Base-by-base conservation (phyloP, 2,888 invertebrate species). In the Scaeva pyrastri region DNA sequence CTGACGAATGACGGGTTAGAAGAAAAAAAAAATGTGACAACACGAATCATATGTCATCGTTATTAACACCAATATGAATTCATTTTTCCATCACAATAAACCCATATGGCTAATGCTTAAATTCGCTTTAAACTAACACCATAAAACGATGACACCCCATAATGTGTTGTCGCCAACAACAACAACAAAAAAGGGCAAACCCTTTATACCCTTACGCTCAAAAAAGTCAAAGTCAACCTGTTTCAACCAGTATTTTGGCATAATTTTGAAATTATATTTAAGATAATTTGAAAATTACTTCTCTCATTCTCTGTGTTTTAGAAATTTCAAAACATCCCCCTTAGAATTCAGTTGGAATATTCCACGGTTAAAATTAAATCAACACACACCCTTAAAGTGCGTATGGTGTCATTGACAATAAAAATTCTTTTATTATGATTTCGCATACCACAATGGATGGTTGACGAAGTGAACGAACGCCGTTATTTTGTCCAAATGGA, bases 21-120 rank as follows among this genome's bases (percentile, higher is more conserved):
- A 74, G 4, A 50, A n/a, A 8, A 50, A 50, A 68, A 75, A n/a
- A n/a, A n/a, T n/a, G 81, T 90, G 89, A 91, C 91, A 91, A 91
- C 90, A 91, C 88, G 91, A 91, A 92, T 91, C 91, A 91, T 91
- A 91, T 91, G 91, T 92, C 91, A 92, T 91, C 91, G 91, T 91
- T 91, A 91, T 91, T 91, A 91, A 91, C 91, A 91, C 90, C 90
- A 88, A 91, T 91, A 91, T 91, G 92, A 91, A 89, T 91, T 90
- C 90, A 90, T 90, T 90, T 84, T 90, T 90, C 89, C 90, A 88
- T 89, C 88, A 90, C 90, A 91, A 89, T 89, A 90, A 85, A 88
- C 88, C 89, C 91, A 91, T 91, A 91, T 91, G 91, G 88, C 89
- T 86, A 86, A 86, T 86, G 72, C 75, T 74, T 79, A 72, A 87